These are phyloP conservation scores for Spisula solida DNA, from an alignment of 2,888 invertebrate species.

Conservation along the genomic window DNA sequence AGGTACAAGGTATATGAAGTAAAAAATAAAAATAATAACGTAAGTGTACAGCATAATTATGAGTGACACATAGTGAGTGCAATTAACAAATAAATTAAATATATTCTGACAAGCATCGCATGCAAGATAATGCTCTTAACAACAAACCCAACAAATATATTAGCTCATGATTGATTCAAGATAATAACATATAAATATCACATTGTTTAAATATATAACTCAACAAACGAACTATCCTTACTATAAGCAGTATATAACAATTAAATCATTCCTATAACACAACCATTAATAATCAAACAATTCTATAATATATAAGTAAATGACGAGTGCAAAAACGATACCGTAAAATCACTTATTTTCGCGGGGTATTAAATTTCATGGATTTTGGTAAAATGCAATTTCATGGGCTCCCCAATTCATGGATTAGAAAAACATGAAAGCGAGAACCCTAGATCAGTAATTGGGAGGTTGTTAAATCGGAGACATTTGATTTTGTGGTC, in stretches of 20 bases:
- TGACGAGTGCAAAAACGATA: not conserved
- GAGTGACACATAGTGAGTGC: not conserved
- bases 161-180: conserved; percentile 19
- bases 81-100: not conserved
- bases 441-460: too few species aligned
- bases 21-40: not conserved
- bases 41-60: not conserved
- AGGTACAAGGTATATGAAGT: not conserved
- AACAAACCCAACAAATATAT: conserved; percentile 19
- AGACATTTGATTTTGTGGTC: too few species aligned
- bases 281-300: not conserved
- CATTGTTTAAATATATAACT: conserved; percentile 30
- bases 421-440: too few species aligned
- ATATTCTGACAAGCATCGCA: conserved; percentile 9
- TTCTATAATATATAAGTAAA: not conserved
- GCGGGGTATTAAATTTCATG: too few species aligned
- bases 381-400: too few species aligned
- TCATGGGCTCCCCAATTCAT: too few species aligned
- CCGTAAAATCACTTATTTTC: not conserved
- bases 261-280: conserved; percentile 26
- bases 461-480: too few species aligned
- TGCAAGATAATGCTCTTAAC: conserved; percentile 3
- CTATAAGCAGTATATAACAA: conserved; percentile 24
- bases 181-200: conserved; percentile 33
- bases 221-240: conserved; percentile 48